These are phyloP conservation scores for Heterotis niloticus DNA, from an alignment of 2,113 vertebrate genomes.

Conservation along the genomic window DNA sequence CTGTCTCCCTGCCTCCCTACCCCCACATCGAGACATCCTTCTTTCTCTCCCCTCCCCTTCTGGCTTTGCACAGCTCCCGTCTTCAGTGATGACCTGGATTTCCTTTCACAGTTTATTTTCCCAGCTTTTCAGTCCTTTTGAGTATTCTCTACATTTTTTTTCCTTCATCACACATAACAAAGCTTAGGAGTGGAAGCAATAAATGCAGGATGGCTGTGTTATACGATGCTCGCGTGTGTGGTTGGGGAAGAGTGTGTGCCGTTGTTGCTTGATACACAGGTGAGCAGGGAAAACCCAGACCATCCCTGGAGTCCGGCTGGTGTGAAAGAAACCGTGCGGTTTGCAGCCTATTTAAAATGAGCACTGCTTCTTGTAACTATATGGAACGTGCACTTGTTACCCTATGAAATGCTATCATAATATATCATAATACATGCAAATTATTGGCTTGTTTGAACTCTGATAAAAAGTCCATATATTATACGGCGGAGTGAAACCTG, in stretches of 20 bases:
- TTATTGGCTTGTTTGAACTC: too few species aligned
- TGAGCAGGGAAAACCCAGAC: too few species aligned
- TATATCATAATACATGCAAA: too few species aligned
- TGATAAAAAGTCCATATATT: neutral
- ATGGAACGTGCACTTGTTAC: too few species aligned
- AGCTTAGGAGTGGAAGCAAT: neutral
- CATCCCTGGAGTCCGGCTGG: too few species aligned
- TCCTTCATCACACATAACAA: neutral
- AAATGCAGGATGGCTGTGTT: neutral
- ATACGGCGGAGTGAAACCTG: neutral
- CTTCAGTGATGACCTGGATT: slow-evolving; percentile 43
- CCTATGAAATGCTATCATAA: too few species aligned
- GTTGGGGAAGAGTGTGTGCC: neutral
- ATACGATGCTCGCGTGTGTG: neutral
- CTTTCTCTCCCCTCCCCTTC: neutral
- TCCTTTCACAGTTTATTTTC: slow-evolving; percentile 22
- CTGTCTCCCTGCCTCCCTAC: slow-evolving; percentile 1
- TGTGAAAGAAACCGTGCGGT: too few species aligned
- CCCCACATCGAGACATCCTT: neutral
- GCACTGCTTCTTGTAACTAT: too few species aligned
- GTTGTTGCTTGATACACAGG: too few species aligned
- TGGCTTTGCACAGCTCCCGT: slow-evolving; percentile 32
- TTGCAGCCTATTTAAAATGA: too few species aligned
- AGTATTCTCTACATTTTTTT: slow-evolving; percentile 27
- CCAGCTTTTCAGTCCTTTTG: slow-evolving; percentile 16